phyloP scores from a whole-genome alignment of 2,888 invertebrate species.

The Synergus itoensis region DNA sequence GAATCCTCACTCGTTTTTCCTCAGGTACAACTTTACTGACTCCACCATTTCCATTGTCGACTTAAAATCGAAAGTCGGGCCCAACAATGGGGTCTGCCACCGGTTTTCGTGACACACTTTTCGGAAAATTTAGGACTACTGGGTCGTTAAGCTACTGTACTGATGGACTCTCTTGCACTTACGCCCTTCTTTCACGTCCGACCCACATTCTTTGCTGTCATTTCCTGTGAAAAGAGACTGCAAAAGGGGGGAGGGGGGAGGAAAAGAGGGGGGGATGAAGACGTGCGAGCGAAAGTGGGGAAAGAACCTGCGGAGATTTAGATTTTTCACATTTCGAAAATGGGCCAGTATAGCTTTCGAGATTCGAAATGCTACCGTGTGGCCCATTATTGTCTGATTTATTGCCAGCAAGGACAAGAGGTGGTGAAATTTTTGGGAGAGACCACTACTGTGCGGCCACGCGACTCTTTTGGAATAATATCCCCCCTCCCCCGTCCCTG shows the following conservation, averaged over 20 bases:
- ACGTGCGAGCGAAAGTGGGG: conserved; percentile 16
- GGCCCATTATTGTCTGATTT: conserved; percentile 47
- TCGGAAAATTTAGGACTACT: conserved; percentile 61
- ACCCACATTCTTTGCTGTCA: conserved; percentile 10
- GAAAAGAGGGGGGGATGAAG: neutral
- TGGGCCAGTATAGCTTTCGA: conserved; percentile 44
- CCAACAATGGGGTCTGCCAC: conserved; percentile 42
- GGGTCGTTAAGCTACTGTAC: conserved; percentile 57
- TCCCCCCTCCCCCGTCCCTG: neutral
- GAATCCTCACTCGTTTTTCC: conserved; percentile 43
- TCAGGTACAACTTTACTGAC: conserved; percentile 44
- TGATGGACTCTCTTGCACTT: conserved; percentile 28
- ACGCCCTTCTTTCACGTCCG: conserved; percentile 5
- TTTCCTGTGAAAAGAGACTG: neutral
- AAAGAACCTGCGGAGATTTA: neutral
- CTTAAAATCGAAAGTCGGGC: conserved; percentile 57
- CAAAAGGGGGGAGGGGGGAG: neutral
- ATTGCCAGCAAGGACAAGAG: conserved; percentile 45
- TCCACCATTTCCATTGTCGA: conserved; percentile 41
- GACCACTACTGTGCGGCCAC: conserved; percentile 57
- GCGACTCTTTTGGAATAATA: conserved; percentile 62
- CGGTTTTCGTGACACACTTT: conserved; percentile 60
- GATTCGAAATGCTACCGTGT: conserved; percentile 49
- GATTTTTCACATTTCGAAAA: conserved; percentile 41
- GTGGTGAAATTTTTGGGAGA: conserved; percentile 40